These are phyloP conservation scores for Notodonta dromedarius DNA, from an alignment of 2,888 invertebrate genomes.

Conservation along the genomic window DNA sequence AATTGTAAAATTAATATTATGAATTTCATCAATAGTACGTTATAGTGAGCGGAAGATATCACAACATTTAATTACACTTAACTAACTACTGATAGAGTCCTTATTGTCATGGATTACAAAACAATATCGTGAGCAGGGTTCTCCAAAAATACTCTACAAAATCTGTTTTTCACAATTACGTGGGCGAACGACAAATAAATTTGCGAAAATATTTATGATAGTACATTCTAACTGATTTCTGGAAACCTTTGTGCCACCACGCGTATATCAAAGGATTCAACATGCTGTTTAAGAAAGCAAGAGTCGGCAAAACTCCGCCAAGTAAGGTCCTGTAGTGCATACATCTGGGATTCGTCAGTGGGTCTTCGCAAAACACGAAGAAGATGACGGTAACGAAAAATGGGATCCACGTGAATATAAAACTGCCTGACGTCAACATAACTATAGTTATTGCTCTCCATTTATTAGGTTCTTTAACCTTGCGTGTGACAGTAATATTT, in stretches of 20 bases:
- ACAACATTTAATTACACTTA: not conserved
- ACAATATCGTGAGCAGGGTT: not conserved
- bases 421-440: slow-evolving; percentile 84
- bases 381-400: slow-evolving; percentile 84
- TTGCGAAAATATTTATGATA: slow-evolving; percentile 51
- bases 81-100: slow-evolving; percentile 12
- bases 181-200: slow-evolving; percentile 30
- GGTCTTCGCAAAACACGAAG: slow-evolving; percentile 81
- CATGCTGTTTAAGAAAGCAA: slow-evolving; percentile 86
- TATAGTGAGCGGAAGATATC: not conserved
- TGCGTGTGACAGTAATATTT: slow-evolving; percentile 27
- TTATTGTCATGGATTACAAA: slow-evolving; percentile 19
- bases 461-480: slow-evolving; percentile 71
- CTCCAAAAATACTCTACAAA: not conserved
- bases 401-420: slow-evolving; percentile 86
- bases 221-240: slow-evolving; percentile 72
- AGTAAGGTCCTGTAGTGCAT: slow-evolving; percentile 76
- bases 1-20: not conserved
- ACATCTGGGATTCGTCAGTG: slow-evolving; percentile 73
- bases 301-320: slow-evolving; percentile 83
- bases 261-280: slow-evolving; percentile 87
- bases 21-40: not conserved
- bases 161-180: slow-evolving; percentile 2
- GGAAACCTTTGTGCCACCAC: slow-evolving; percentile 89
- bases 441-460: slow-evolving; percentile 87